These are phyloP conservation scores for Pomacea maculata DNA, from an alignment of 1,140 invertebrate species.

Conservation along the genomic window DNA sequence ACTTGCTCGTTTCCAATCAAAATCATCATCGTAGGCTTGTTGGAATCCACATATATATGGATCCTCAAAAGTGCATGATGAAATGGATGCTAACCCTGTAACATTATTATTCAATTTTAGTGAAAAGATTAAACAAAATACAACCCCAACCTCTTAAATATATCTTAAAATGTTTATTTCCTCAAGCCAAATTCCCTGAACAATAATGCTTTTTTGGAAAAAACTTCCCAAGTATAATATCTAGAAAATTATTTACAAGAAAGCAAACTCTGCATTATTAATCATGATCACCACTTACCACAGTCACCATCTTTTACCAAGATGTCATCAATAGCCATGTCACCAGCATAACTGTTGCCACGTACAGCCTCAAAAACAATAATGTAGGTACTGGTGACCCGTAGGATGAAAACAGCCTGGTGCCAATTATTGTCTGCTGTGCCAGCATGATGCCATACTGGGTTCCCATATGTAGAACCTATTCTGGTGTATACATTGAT, in stretches of 20 bases:
- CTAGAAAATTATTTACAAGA: too few species aligned
- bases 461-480: constrained; percentile 31
- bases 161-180: constrained; percentile 24
- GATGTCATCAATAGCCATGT: constrained; percentile 60
- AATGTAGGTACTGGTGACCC: constrained; percentile 54
- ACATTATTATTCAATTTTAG: constrained; percentile 52
- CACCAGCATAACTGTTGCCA: constrained; percentile 48
- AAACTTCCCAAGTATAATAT: too few species aligned
- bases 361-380: constrained; percentile 75
- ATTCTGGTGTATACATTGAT: constrained; percentile 52
- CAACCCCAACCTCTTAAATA: constrained; percentile 42
- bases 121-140: constrained; percentile 49
- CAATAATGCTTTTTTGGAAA: too few species aligned
- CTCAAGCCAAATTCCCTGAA: too few species aligned
- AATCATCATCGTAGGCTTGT: constrained; percentile 52
- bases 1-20: constrained; percentile 51
- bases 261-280: too few species aligned
- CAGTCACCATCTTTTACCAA: constrained; percentile 44
- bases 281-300: constrained; percentile 14
- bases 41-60: constrained; percentile 51
- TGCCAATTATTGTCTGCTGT: constrained; percentile 56
- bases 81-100: neutral
- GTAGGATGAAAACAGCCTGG: constrained; percentile 41
- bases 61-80: constrained; percentile 42
- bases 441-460: constrained; percentile 47